These are phyloP conservation scores for Nannoperca australis DNA, from an alignment of 2,797 vertebrate genomes.

Conservation along the genomic window DNA sequence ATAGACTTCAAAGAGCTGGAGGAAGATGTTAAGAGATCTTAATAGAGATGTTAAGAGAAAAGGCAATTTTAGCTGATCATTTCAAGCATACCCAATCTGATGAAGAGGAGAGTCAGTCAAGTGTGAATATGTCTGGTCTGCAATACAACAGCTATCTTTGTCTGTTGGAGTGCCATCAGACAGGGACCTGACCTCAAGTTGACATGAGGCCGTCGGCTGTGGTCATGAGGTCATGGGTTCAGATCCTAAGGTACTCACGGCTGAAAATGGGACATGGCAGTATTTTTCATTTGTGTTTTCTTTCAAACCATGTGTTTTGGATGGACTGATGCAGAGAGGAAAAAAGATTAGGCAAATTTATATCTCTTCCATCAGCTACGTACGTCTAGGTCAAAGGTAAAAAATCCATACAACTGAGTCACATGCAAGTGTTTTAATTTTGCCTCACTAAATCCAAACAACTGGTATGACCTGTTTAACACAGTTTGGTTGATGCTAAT, in stretches of 20 bases:
- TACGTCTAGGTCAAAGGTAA: neutral
- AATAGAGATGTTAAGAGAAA: constrained; percentile 73
- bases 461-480: neutral
- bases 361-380: neutral
- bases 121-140: constrained; percentile 78
- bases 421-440: neutral
- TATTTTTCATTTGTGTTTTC: constrained; percentile 15
- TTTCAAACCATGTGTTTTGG: constrained; percentile 6
- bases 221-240: constrained; percentile 70
- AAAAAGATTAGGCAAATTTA: constrained; percentile 6
- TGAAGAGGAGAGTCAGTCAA: constrained; percentile 80
- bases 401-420: neutral
- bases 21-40: constrained; percentile 81
- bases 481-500: neutral
- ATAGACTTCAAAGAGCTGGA: constrained; percentile 85
- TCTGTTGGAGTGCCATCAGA: constrained; percentile 68
- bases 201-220: constrained; percentile 62
- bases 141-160: constrained; percentile 86
- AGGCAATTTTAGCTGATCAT: constrained; percentile 81
- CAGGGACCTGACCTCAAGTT: constrained; percentile 67
- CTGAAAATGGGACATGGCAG: constrained; percentile 51
- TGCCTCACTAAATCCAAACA: constrained; percentile 10
- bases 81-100: constrained; percentile 80
- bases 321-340: neutral
- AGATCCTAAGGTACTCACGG: constrained; percentile 36